Conservation (phyloP, 2,888 invertebrate genomes). For the Drosophila atripex region DNA sequence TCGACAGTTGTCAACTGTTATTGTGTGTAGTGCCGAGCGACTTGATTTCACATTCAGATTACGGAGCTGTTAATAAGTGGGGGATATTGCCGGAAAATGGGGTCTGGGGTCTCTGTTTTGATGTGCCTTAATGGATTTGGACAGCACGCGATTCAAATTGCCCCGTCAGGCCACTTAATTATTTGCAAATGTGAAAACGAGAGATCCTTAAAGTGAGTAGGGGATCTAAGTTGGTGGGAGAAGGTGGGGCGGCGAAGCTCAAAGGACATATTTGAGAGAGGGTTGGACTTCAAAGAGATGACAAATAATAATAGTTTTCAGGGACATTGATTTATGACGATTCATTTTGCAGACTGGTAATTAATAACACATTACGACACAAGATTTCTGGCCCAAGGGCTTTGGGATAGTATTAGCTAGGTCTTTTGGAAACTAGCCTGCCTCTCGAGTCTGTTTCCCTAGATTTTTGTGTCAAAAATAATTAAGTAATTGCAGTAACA, state of each 20-base stretch:
- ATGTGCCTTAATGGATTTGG: conserved; percentile 66
- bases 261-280: conserved; percentile 1
- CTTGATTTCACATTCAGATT: conserved; percentile 66
- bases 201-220: conserved; percentile 2
- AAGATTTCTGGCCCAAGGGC: not conserved
- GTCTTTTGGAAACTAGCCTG: not conserved
- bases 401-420: not conserved
- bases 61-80: conserved; percentile 52
- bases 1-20: conserved; percentile 75
- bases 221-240: conserved; percentile 25
- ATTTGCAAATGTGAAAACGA: conserved; percentile 64
- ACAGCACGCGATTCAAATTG: conserved; percentile 59
- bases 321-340: conserved; percentile 3
- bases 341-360: conserved; percentile 1
- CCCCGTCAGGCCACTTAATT: conserved; percentile 64
- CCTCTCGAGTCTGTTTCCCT: not conserved
- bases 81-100: conserved; percentile 6
- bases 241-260: not conserved
- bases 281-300: not conserved
- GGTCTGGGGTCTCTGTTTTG: conserved; percentile 29
- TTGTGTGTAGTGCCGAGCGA: conserved; percentile 47
- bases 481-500: conserved; percentile 57
- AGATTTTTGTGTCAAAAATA: conserved; percentile 30
- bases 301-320: conserved; percentile 1
- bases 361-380: not conserved